phyloP scores from a whole-genome alignment of 2,888 invertebrate genomes.

The Orchesella flavescens region DNA sequence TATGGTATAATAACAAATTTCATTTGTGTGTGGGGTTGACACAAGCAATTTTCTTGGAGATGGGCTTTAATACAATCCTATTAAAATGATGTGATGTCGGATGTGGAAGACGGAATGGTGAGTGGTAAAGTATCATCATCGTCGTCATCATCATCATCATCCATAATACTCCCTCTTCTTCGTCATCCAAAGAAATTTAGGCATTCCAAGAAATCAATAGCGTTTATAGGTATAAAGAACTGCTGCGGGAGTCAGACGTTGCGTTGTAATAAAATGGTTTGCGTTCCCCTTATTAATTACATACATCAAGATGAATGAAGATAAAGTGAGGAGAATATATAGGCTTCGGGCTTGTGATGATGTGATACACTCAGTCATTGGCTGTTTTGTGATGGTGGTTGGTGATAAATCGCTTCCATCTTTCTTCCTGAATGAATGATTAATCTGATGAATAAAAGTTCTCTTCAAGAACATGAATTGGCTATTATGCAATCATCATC shows the following conservation, averaged over 20 bases:
- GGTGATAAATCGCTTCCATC: constrained; percentile 37
- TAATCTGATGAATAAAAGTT: constrained; percentile 10
- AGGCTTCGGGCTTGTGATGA: too few relatives aligned
- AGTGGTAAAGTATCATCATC: too few relatives aligned
- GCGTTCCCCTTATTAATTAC: constrained; percentile 26
- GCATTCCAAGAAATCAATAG: not conserved
- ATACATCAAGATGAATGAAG: constrained; percentile 28
- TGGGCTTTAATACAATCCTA: not conserved
- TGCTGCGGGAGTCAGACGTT: not conserved
- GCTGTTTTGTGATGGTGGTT: constrained; percentile 25
- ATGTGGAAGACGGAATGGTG: not conserved
- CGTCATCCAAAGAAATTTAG: too few relatives aligned
- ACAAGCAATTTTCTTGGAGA: constrained; percentile 28
- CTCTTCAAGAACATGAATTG: constrained; percentile 8
- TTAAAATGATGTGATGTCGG: not conserved
- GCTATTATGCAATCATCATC: constrained; percentile 13
- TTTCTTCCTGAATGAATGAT: constrained; percentile 27
- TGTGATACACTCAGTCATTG: constrained; percentile 7
- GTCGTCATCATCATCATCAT: too few relatives aligned
- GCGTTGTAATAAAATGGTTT: too few relatives aligned
- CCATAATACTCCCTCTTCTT: too few relatives aligned
- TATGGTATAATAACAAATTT: constrained; percentile 25
- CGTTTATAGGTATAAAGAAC: not conserved
- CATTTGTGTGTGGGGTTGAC: constrained; percentile 27
- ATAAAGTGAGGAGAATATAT: constrained; percentile 7